Base-by-base conservation (phyloP, 1,140 invertebrate genomes). In the Leguminivora glycinivorella region DNA sequence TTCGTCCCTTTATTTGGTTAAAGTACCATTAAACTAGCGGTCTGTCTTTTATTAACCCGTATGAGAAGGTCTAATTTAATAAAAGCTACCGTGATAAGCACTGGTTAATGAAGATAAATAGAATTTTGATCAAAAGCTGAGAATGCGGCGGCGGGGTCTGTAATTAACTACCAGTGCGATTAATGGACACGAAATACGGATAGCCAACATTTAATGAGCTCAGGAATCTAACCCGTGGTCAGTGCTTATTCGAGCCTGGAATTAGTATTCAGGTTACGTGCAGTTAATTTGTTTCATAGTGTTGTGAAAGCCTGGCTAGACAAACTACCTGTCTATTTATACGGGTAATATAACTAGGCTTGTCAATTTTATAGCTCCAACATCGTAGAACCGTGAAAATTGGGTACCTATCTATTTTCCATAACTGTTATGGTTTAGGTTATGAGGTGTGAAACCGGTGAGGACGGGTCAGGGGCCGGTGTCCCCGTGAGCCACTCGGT, bases 31-130 rank as follows among this genome's bases (percentile, higher is more conserved):
- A 58, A 58, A 58, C 56, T 82, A 76, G 77, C 74, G 68, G 74
- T 67, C 68, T 70, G 77, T 67, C 72, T 75, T 81, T 75, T 71
- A 80, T 82, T 78, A 73, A 78, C 83, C 85, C 87, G 84, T 84
- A 87, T 87, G 80, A 75, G 71, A 83, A 83, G 81, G 86, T 88
- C 88, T 86, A 87, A 88, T 88, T 85, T 83, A 86, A 87, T 88
- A 85, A 80, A 84, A 86, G 78, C 73, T 72, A 67, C 78, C 78
- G 71, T 80, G 76, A 77, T 82, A 85, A 83, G 75, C 72, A 77
- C 75, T 73, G 78, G 72, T 77, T 83, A 89, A 89, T 81, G 83
- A 88, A 85, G 85, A 89, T 83, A 77, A 86, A 89, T 89, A 81
- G 79, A 81, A 72, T 75, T 83, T 83, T 84, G 81, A 85, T 87